Percentiles rank a stretch among this genome's conserved stretches.
phyloP scores from a whole-genome alignment of 2,113 vertebrate species.

The Clarias magur region DNA sequence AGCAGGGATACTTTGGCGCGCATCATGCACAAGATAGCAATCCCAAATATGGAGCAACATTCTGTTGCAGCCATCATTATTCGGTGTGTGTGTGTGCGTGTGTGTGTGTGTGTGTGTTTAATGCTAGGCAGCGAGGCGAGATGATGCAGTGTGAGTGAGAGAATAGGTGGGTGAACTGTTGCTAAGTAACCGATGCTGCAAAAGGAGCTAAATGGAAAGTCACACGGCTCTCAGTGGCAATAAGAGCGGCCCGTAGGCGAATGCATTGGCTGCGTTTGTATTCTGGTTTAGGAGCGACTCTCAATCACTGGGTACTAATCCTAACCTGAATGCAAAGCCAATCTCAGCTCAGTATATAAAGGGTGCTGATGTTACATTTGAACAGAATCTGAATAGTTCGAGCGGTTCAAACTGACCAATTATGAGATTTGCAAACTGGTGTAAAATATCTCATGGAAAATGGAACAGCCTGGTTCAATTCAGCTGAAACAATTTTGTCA shows the following conservation, averaged over 20 bases:
- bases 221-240: slow-evolving; percentile 23
- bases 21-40: slow-evolving; percentile 8
- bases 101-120: slow-evolving; percentile 19
- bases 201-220: slow-evolving; percentile 40
- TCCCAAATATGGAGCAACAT: slow-evolving; percentile 15
- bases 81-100: neutral
- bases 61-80: slow-evolving; percentile 12
- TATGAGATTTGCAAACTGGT: neutral
- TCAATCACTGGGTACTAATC: neutral
- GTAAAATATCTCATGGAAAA: neutral
- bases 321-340: slow-evolving; percentile 3
- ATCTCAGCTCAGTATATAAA: neutral
- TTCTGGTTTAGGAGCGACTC: neutral
- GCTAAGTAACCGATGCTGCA: slow-evolving; percentile 41
- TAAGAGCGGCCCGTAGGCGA: neutral
- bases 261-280: neutral
- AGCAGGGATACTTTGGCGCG: slow-evolving; percentile 22
- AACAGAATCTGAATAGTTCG: neutral
- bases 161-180: slow-evolving; percentile 35
- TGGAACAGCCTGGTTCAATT: neutral
- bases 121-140: slow-evolving; percentile 31
- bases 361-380: neutral
- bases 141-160: slow-evolving; percentile 16
- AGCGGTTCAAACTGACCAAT: neutral
- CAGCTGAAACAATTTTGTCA: neutral